Evolutionary conservation across 2,888 invertebrate genomes (phyloP), one percentile per base, ranked within the genome.

Genomic region (Andrena haemorrhoa): DNA sequence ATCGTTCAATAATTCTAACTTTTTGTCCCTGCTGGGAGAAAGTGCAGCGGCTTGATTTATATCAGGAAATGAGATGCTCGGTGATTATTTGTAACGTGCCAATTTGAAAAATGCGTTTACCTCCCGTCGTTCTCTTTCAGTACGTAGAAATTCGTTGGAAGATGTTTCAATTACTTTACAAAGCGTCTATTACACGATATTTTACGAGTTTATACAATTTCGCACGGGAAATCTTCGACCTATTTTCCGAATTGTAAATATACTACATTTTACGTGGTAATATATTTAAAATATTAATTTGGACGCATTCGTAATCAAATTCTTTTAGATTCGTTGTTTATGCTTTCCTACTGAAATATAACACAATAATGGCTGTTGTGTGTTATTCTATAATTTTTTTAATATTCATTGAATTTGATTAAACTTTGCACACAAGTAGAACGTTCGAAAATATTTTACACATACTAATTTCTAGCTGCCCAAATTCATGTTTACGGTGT

Each of bases 11-110:
- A 35, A 73, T 75, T 70, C 10, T 20, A 33, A 31, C 12, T 31
- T 73, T 72, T 74, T 64, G 29, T 20, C 53, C 20, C 47, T 47
- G n/a, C 61, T 35, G 20, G 47, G 71, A 78, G 68, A 72, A 74
- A 63, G 75, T 47, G 29, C 49, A 49, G 10, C n/a, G n/a, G 26
- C 23, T 23, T 58, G 70, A 79, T 83, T 74, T 58, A 74, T 68
- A 56, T 56, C n/a, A 49, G 60, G 61, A 56, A 64, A 74, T 20
- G 29, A 47, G 33, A 47, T 26, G 63, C 23, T 53, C 10, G 63
- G 10, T 8, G 26, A 56, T 78, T 64, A 58, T 49, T 64, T 69
- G 20, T 49, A n/a, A 26, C 47, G 20, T 7, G 26, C 31, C 31
- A 47, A 53, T 68, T 63, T 68, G 4, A 58, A 68, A 56, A 74